These are phyloP conservation scores for Tribolium freemani DNA, from an alignment of 2,888 invertebrate species.

Conservation along the genomic window DNA sequence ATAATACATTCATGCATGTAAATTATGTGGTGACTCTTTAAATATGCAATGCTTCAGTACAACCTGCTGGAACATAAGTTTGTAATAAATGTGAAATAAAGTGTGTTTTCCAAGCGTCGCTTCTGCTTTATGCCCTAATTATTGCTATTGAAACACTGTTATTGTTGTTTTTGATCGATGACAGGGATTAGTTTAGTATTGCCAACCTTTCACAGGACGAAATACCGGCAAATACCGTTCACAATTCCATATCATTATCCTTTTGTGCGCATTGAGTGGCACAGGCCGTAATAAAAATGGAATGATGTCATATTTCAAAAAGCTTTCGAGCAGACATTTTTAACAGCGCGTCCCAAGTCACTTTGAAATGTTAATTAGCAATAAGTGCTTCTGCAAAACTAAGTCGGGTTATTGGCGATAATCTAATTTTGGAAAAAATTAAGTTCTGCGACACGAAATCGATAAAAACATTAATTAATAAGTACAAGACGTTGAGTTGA, in stretches of 20 bases:
- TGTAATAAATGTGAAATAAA: conserved; percentile 24
- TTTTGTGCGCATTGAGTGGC: conserved; percentile 2
- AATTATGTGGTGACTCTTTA: conserved; percentile 17
- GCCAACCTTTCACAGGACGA: neutral
- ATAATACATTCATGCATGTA: conserved; percentile 34
- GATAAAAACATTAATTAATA: too few relatives aligned
- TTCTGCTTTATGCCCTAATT: conserved; percentile 26
- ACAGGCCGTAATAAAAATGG: neutral
- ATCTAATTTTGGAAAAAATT: neutral
- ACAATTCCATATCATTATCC: neutral
- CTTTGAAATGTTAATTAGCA: neutral
- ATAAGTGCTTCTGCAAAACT: neutral
- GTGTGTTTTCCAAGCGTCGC: conserved; percentile 27
- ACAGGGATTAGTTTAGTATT: neutral
- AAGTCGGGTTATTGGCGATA: neutral
- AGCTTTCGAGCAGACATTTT: neutral
- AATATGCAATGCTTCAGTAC: conserved; percentile 19
- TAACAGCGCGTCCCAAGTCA: neutral
- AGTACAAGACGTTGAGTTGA: too few relatives aligned
- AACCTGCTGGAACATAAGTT: neutral
- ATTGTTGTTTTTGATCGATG: neutral
- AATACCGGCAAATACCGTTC: neutral
- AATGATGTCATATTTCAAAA: conserved; percentile 3
- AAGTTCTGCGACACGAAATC: too few relatives aligned
- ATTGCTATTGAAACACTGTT: neutral